phyloP scores from a whole-genome alignment of 2,113 vertebrate genomes.

The Heptranchias perlo region DNA sequence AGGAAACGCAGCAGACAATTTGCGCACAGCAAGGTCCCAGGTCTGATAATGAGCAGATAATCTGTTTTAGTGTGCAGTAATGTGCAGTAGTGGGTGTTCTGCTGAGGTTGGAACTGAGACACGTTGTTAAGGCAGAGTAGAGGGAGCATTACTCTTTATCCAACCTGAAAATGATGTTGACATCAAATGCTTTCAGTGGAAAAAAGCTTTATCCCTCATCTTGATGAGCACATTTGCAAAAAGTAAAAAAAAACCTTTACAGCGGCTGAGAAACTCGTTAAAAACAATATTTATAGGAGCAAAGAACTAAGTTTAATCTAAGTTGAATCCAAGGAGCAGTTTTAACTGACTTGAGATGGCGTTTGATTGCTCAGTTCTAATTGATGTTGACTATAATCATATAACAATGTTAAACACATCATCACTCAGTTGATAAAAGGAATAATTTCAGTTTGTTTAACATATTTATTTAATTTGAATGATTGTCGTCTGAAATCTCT shows the following conservation, averaged over 20 bases:
- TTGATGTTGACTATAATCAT: conserved; percentile 31
- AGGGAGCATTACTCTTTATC: neutral
- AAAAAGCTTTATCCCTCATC: neutral
- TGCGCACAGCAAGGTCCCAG: too few relatives aligned
- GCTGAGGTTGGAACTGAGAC: neutral
- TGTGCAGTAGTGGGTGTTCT: neutral
- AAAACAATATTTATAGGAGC: neutral
- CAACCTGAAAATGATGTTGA: neutral
- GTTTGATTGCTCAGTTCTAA: neutral
- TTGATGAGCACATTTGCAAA: neutral
- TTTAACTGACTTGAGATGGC: neutral
- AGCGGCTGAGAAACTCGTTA: neutral
- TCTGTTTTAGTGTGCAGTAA: neutral
- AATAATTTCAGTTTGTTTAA: conserved; percentile 35
- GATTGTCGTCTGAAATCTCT: neutral
- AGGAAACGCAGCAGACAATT: too few relatives aligned
- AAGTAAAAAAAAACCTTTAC: neutral
- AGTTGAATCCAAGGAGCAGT: neutral
- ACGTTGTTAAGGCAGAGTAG: too few relatives aligned
- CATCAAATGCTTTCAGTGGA: neutral
- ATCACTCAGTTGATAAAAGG: conserved; percentile 18
- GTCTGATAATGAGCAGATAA: neutral
- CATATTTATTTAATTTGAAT: conserved; percentile 34
- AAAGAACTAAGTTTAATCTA: too few relatives aligned
- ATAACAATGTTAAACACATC: conserved; percentile 27